Conservation (phyloP, 1,140 invertebrate species). For the Drosophila orosa region DNA sequence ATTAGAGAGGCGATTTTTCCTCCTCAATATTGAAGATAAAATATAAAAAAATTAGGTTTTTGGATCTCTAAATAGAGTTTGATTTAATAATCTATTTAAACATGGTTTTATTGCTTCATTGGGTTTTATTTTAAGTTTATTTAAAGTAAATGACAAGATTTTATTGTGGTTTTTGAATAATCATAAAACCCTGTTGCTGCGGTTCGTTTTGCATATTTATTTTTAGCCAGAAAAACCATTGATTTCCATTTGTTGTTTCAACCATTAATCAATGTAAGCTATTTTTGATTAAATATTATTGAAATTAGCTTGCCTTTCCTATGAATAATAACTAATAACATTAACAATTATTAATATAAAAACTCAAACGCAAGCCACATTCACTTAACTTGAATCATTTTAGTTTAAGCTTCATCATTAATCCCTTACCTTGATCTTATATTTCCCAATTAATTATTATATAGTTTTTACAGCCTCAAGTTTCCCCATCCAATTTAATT, state of each 20-base stretch:
- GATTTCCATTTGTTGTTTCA: not conserved
- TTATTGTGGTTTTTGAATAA: not conserved
- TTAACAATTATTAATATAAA: not conserved
- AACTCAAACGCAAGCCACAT: not conserved
- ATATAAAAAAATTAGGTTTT: no score
- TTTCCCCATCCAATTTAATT: slow-evolving; percentile 34
- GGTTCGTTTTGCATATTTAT: not conserved
- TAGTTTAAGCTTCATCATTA: not conserved
- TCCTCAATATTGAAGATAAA: not conserved
- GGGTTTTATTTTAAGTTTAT: not conserved
- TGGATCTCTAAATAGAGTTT: no score
- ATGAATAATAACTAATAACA: not conserved
- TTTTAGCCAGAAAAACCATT: not conserved
- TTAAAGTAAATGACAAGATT: not conserved
- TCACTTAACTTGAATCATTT: slow-evolving; percentile 22
- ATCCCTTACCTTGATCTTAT: slow-evolving; percentile 15
- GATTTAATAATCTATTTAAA: no score
- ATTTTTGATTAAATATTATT: not conserved
- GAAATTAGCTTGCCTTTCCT: no score
- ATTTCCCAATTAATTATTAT: slow-evolving; percentile 12
- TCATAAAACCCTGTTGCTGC: not conserved
- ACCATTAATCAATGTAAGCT: not conserved
- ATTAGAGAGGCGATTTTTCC: slow-evolving; percentile 3
- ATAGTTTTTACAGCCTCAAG: slow-evolving; percentile 11
- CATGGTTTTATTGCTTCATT: not conserved